These are phyloP conservation scores for Siderastrea radians DNA, from an alignment of 92 coral and sea anemone species.

Conservation along the genomic window DNA sequence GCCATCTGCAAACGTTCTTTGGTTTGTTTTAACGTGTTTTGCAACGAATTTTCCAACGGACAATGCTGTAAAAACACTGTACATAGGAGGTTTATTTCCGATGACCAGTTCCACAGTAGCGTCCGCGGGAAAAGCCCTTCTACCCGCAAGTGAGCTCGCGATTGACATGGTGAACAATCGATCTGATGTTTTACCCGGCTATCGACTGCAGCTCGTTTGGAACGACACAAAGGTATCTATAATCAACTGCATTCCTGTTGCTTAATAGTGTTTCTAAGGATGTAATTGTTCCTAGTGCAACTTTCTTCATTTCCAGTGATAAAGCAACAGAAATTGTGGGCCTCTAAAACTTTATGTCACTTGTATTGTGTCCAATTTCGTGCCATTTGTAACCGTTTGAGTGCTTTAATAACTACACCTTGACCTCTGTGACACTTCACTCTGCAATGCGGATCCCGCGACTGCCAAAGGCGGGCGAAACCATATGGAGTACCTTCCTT, in stretches of 20 bases:
- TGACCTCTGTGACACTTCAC: slow-evolving; percentile 25
- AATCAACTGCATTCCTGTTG: slow-evolving; percentile 1
- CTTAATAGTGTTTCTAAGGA: neutral
- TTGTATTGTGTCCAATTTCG: neutral
- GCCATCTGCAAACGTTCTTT: neutral
- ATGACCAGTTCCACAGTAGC: slow-evolving; percentile 47
- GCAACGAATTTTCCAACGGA: neutral
- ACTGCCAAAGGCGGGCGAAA: neutral
- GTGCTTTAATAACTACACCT: slow-evolving; percentile 6
- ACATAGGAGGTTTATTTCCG: slow-evolving; percentile 82
- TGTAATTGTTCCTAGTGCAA: neutral
- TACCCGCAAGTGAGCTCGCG: slow-evolving; percentile 69
- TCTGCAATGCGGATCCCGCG: neutral
- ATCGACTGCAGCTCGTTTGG: slow-evolving; percentile 62
- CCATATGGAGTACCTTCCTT: neutral
- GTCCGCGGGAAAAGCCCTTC: slow-evolving; percentile 48
- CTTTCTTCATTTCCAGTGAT: neutral
- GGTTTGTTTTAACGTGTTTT: slow-evolving; percentile 14
- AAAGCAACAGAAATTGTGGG: neutral
- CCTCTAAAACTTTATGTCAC: neutral
- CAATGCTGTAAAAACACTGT: slow-evolving; percentile 22
- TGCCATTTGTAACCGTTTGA: slow-evolving; percentile 5
- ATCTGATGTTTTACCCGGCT: slow-evolving; percentile 70
- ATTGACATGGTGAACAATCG: slow-evolving; percentile 74
- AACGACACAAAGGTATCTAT: slow-evolving; percentile 82